Base-by-base conservation (phyloP, 2,797 vertebrate species). In the Tamandua tetradactyla region DNA sequence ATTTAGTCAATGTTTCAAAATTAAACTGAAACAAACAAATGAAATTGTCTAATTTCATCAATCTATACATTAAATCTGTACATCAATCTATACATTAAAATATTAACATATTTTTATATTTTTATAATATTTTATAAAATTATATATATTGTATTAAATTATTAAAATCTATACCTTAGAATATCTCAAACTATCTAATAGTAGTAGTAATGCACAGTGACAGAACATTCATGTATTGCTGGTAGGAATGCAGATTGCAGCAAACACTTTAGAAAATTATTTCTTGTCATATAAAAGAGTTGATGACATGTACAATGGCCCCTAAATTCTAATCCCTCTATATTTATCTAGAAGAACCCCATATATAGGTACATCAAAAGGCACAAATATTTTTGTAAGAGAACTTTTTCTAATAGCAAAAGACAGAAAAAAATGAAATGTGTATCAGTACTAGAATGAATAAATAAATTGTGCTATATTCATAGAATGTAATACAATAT, bases 241-340 rank as follows among this genome's bases (percentile, higher is more conserved):
- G 18, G 18, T 32, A 91, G n/a, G 32, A 83, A 71, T 93, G 12
- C 30, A 75, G 82, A 95, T 83, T 95, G 49, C 11, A 42, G 11
- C 44, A 47, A 47, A 62, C 37, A 92, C 62, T 94, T 92, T 27
- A 27, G n/a, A 55, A 93, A 96, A 94, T 69, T 42, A 35, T 32
- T 69, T 94, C 42, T 27, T 17, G 44, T 49, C 76, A 72, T 76
- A 7, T 35, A 72, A 88, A 71, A 94, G 80, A 80, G 10, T 32
- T 75, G 49, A 35, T 7, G 13, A 52, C 57, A 91, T 86, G 23
- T 62, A 15, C 35, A 69, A 25, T 30, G 44, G 94, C 0, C 13
- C 20, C 88, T 15, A 79, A 85, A 92, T 76, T 62, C 10, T 59
- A 64, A 82, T 78, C 30, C 2, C 66, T 10, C n/a, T 78, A 30